Percentiles rank a stretch among this genome's conserved stretches.
Conservation (phyloP, 2,797 vertebrate species). For the Erethizon dorsatum region DNA sequence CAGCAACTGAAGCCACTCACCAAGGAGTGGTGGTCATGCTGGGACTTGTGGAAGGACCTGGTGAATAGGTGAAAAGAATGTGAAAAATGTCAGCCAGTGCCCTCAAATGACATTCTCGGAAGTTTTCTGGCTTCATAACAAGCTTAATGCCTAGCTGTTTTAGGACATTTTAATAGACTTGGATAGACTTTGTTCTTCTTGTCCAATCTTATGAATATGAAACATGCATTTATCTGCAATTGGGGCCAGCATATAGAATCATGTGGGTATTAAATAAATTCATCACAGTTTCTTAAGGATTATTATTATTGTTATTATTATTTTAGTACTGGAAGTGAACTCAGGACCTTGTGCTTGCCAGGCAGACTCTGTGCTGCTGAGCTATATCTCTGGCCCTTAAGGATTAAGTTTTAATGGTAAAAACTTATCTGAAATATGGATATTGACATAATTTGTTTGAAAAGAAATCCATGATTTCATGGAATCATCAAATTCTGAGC, state of each 20-base stretch:
- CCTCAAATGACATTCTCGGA: not conserved
- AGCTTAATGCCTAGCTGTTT: constrained; percentile 2
- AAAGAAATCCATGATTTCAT: constrained; percentile 44
- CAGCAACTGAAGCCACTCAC: constrained; percentile 9
- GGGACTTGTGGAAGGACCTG: constrained; percentile 47
- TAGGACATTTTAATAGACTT: constrained; percentile 25
- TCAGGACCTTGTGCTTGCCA: no score
- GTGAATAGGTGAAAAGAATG: constrained; percentile 65
- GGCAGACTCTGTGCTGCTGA: no score
- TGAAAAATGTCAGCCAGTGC: constrained; percentile 71
- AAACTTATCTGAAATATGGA: constrained; percentile 19
- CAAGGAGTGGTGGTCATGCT: constrained; percentile 8
- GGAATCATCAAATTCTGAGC: constrained; percentile 15
- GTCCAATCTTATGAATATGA: constrained; percentile 39
- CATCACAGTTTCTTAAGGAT: not conserved
- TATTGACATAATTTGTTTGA: not conserved
- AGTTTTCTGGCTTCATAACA: constrained; percentile 7
- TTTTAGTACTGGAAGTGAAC: no score
- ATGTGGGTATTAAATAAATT: not conserved
- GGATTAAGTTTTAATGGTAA: not conserved
- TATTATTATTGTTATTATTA: not conserved
- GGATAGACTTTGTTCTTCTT: constrained; percentile 26
- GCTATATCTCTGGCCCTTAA: no score
- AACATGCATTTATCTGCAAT: not conserved
- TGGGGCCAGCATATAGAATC: not conserved